phyloP scores from a whole-genome alignment of 2,113 vertebrate genomes.

The Nipponia nippon region DNA sequence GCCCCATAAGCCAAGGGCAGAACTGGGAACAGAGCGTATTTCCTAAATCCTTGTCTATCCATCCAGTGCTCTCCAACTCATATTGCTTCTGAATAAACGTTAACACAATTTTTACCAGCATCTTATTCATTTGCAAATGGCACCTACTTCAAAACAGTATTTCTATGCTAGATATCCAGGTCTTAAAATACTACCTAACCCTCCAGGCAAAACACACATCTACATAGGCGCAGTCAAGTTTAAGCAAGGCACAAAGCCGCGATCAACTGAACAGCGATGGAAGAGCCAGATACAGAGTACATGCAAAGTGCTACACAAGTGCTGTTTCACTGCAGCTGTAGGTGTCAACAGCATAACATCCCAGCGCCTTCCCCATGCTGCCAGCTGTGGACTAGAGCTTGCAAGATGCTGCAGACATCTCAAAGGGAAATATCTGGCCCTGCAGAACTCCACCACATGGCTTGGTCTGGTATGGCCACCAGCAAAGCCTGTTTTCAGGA shows the following conservation, averaged over 20 bases:
- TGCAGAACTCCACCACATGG: not conserved
- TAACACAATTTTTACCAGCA: not conserved
- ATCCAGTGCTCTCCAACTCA: not conserved
- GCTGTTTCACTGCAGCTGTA: not conserved
- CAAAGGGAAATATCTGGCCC: not conserved
- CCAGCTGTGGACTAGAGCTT: not conserved
- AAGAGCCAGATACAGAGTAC: not conserved
- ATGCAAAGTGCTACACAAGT: accelerated
- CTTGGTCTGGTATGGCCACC: not conserved
- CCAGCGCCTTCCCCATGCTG: not conserved
- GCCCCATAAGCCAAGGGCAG: not conserved
- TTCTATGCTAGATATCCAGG: not conserved
- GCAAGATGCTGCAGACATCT: not conserved
- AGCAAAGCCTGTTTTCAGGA: not conserved
- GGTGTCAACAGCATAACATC: accelerated
- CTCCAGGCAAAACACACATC: not conserved
- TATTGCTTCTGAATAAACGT: not conserved
- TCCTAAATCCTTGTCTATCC: not conserved
- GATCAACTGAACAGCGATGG: not conserved
- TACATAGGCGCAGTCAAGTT: not conserved
- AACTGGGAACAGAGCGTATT: not conserved
- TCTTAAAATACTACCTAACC: not conserved
- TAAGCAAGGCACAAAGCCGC: not conserved
- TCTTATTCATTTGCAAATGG: not conserved
- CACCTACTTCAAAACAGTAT: not conserved